These are phyloP conservation scores for Fulmarus glacialis DNA, from an alignment of 2,113 vertebrate genomes.

Conservation along the genomic window DNA sequence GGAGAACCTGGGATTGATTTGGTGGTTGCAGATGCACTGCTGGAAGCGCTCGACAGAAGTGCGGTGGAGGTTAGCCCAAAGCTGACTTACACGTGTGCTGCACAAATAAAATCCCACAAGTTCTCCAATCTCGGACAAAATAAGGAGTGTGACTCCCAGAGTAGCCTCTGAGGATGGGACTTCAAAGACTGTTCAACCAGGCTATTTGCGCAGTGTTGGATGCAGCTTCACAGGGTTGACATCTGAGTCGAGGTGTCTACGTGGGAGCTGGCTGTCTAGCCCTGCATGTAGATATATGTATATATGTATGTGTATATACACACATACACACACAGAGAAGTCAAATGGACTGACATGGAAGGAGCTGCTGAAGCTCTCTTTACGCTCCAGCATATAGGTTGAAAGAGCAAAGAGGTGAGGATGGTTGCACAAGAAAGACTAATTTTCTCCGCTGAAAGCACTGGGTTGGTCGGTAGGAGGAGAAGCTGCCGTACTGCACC, in stretches of 20 bases:
- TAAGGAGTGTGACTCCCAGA: neutral
- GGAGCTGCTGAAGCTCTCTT: neutral
- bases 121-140: neutral
- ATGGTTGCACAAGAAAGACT: neutral
- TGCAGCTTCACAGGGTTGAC: neutral
- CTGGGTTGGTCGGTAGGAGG: neutral
- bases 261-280: neutral
- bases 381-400: neutral
- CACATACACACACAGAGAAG: neutral
- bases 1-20: neutral
- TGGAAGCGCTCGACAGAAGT: neutral
- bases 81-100: neutral
- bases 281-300: accelerated
- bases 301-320: neutral
- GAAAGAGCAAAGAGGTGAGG: neutral
- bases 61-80: neutral
- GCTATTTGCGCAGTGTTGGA: accelerated
- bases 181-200: neutral
- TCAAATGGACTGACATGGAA: neutral
- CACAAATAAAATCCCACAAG: neutral
- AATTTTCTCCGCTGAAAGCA: neutral
- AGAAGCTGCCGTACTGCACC: accelerated
- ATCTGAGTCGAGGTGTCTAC: neutral
- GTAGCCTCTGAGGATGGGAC: neutral
- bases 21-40: neutral